These are phyloP conservation scores for Amazonetta brasiliensis DNA, from an alignment of 2,797 vertebrate genomes.

Conservation along the genomic window DNA sequence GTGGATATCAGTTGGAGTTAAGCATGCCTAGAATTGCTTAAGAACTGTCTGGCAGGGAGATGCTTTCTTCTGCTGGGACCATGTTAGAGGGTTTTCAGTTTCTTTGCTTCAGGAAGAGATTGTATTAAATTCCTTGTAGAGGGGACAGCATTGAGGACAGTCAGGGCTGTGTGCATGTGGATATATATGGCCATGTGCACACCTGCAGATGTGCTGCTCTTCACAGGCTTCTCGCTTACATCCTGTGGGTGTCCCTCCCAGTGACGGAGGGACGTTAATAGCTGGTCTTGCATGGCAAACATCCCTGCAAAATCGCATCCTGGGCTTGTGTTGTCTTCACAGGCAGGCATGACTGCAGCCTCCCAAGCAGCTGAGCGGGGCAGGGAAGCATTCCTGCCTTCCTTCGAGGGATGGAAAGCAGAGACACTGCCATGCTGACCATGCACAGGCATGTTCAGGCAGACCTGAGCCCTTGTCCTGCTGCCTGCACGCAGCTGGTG, in stretches of 20 bases:
- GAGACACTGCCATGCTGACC: background rate
- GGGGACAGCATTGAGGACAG: accelerated
- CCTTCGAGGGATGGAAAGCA: background rate
- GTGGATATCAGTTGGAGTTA: background rate
- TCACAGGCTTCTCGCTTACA: background rate
- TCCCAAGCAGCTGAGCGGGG: background rate
- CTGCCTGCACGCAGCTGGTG: accelerated
- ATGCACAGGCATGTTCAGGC: background rate
- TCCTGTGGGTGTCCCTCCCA: background rate
- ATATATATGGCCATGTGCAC: background rate
- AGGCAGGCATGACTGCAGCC: background rate
- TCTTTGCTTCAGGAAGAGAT: background rate
- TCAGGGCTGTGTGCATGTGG: background rate
- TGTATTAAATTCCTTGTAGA: background rate
- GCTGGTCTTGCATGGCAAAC: background rate
- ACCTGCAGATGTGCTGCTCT: background rate
- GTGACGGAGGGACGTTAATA: background rate
- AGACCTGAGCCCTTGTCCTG: background rate
- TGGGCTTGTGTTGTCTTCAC: accelerated
- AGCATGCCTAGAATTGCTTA: background rate
- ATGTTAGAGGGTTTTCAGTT: background rate
- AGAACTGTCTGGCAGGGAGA: background rate
- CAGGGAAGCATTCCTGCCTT: background rate
- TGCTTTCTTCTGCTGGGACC: background rate
- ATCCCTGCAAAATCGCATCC: background rate